Evolutionary conservation across 2,797 vertebrate species (phyloP).

Genomic region (Cyclura pinguis): DNA sequence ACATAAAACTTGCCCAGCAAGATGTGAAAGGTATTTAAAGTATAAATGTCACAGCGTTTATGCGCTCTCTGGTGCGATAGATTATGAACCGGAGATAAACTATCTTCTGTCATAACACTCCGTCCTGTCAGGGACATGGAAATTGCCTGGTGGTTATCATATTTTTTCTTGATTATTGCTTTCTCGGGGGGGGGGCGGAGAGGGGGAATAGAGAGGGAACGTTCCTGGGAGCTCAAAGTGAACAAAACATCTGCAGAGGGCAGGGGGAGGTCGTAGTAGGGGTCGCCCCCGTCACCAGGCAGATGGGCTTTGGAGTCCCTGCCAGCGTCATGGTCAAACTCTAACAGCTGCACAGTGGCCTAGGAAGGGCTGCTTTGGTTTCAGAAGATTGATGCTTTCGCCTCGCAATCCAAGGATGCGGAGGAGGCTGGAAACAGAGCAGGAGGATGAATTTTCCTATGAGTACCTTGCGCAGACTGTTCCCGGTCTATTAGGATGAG

Average conservation of each 20-base stretch:
- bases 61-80: conserved; percentile 67
- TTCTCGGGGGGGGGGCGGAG: conserved; percentile 37
- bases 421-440: too few species aligned
- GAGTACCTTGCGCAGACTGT: too few species aligned
- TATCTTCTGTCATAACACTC: conserved; percentile 52
- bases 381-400: too few species aligned
- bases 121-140: conserved; percentile 21
- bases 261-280: not conserved
- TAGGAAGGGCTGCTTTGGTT: too few species aligned
- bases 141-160: conserved; percentile 52
- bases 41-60: conserved; percentile 76
- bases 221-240: conserved; percentile 35
- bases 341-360: too few species aligned
- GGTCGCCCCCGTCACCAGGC: too few species aligned
- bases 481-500: too few species aligned
- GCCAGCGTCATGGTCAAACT: too few species aligned
- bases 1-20: conserved; percentile 71
- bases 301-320: too few species aligned
- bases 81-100: conserved; percentile 73
- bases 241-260: conserved; percentile 32
- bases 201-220: not conserved
- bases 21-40: conserved; percentile 75
- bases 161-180: conserved; percentile 71
- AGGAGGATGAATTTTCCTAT: too few species aligned
- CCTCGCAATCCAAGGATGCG: too few species aligned